Evolutionary conservation across 2,888 invertebrate species (phyloP), one percentile per base, ranked within the genome.

Genomic region (Drosophila barbarae): DNA sequence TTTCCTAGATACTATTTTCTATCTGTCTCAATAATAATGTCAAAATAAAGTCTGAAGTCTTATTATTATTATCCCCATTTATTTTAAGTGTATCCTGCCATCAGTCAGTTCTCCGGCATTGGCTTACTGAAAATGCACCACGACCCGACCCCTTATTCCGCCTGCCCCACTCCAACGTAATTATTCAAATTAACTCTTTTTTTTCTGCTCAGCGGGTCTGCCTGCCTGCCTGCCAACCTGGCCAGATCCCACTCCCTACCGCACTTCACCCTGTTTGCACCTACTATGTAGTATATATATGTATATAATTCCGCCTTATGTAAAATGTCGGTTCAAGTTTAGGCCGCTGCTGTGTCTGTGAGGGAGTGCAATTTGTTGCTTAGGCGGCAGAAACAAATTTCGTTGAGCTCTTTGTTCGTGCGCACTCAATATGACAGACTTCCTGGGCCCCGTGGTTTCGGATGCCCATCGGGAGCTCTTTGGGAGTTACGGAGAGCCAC

Each of bases 181-280:
- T 81, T 81, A 81, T 81, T 85, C 70, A 81, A 81, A 81, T 81
- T 81, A 84, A 85, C 78, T 85, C 76, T 84, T 85, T 61, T 44
- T 39, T 66, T 84, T 75, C 71, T 78, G 73, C 84, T 82, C 84
- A 82, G 71, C 85, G 83, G 74, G 69, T 50, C 56, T 54, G 39
- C 21, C 55, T 52, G 39, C 21, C 55, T 52, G 46, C 46, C 49
- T 52, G 47, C 39, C 23, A 23, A 23, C 23, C 68, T 35, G 32
- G 53, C 32, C 12, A 46, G 7, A 35, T 30, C 36, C 35, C 38
- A 12, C 26, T n/a, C 7, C 30, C 26, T 8, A 12, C 30, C 6
- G 32, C 56, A n/a, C 61, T 21, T 15, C 21, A 9, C 49, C 39
- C 15, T 32, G 28, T 55, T 36, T 39, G 26, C 69, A 56, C 38